A percentile compares a stretch with the other conserved stretches of the same genome.
These are phyloP conservation scores for Apteryx mantelli DNA, from an alignment of 2,113 vertebrate species.

Conservation along the genomic window DNA sequence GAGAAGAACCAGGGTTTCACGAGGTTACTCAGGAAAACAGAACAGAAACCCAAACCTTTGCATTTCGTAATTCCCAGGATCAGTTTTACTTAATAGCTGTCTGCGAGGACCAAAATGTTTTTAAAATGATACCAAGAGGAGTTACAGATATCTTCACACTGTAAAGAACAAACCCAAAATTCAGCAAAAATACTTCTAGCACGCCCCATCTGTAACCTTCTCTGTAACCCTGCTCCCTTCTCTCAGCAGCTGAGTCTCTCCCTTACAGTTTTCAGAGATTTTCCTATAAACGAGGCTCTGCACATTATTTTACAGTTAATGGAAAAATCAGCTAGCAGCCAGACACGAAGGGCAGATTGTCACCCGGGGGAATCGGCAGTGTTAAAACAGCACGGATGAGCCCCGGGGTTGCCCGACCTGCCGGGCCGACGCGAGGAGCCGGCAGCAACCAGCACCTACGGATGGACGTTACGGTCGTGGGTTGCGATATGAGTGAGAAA, in stretches of 20 bases:
- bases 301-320: not conserved
- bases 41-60: not conserved
- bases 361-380: rapidly evolving
- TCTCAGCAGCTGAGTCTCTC: not conserved
- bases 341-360: not conserved
- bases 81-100: not conserved
- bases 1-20: not conserved
- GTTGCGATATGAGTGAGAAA: not conserved
- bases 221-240: not conserved
- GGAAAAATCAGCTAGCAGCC: not conserved
- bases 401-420: not conserved
- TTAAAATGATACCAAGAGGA: not conserved
- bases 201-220: not conserved
- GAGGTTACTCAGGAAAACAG: not conserved
- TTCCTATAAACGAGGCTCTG: not conserved
- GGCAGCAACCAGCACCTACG: rapidly evolving
- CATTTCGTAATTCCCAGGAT: not conserved
- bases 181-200: not conserved
- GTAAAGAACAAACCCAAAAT: not conserved
- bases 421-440: not conserved
- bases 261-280: not conserved
- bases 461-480: rapidly evolving
- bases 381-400: not conserved
- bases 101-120: not conserved
- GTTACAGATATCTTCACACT: not conserved